phyloP scores from a whole-genome alignment of 2,113 vertebrate species.

The Lepus timidus region DNA sequence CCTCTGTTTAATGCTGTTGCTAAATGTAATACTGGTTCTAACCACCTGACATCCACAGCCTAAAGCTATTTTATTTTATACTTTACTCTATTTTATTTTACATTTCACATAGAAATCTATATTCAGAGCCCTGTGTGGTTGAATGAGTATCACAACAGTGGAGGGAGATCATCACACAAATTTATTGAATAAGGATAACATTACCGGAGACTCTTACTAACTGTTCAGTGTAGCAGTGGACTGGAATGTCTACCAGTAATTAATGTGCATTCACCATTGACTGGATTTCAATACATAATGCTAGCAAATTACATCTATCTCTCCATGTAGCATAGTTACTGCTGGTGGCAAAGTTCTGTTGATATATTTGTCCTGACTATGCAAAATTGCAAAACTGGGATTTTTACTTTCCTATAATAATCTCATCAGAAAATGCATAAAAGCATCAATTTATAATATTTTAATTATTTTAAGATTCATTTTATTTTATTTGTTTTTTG shows the following conservation, averaged over 20 bases:
- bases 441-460: background rate
- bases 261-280: slow-evolving; percentile 79
- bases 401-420: slow-evolving; percentile 49
- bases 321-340: slow-evolving; percentile 66
- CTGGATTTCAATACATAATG: slow-evolving; percentile 73
- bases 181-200: slow-evolving; percentile 49
- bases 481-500: too few species aligned
- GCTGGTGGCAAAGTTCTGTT: slow-evolving; percentile 73
- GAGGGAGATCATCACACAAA: slow-evolving; percentile 4
- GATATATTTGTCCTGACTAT: slow-evolving; percentile 68
- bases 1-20: background rate
- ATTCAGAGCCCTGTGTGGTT: background rate
- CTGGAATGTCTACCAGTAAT: slow-evolving; percentile 80
- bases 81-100: background rate
- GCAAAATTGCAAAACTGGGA: slow-evolving; percentile 60
- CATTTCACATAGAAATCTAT: slow-evolving; percentile 58
- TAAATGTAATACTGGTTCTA: slow-evolving; percentile 71
- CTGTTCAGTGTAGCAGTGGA: slow-evolving; percentile 33
- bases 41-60: background rate
- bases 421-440: background rate
- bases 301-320: slow-evolving; percentile 68
- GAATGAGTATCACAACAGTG: slow-evolving; percentile 37
- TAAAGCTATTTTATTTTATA: background rate
- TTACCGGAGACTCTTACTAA: slow-evolving; percentile 68
- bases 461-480: background rate